phyloP scores from a whole-genome alignment of 1,140 invertebrate species.

The Neuroterus valhalla region DNA sequence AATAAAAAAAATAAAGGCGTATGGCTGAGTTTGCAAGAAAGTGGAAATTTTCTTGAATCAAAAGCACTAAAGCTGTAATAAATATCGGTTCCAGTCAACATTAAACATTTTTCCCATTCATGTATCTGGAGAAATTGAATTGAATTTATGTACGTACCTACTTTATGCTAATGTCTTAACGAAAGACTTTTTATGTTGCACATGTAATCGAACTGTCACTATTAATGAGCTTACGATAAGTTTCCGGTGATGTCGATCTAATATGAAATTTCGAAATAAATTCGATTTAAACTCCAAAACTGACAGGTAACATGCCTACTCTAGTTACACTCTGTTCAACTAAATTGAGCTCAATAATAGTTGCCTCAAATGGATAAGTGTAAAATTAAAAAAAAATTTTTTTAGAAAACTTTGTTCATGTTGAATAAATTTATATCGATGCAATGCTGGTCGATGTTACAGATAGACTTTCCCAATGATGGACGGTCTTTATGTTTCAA shows the following conservation, averaged over 20 bases:
- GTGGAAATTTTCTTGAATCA: neutral
- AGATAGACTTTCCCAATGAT: no score
- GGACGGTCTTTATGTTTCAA: no score
- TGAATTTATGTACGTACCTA: neutral
- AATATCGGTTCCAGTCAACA: neutral
- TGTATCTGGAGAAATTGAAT: constrained; percentile 26
- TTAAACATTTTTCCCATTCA: neutral
- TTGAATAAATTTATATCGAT: no score
- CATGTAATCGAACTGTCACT: constrained; percentile 6
- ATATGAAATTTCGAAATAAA: constrained; percentile 10
- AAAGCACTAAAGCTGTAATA: neutral
- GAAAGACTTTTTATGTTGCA: neutral
- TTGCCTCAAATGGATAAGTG: no score
- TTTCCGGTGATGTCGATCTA: constrained; percentile 2
- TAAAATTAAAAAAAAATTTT: no score
- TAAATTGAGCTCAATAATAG: neutral
- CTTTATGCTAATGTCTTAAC: constrained; percentile 26
- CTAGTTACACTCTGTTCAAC: neutral
- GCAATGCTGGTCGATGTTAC: no score
- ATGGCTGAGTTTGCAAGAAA: neutral
- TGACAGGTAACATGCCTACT: no score
- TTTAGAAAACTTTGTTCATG: no score
- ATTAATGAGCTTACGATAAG: constrained; percentile 14
- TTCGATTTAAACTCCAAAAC: neutral
- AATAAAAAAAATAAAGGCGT: constrained; percentile 1